Evolutionary conservation across 2,113 vertebrate genomes (phyloP).

Genomic region (Zosterops japonicus): DNA sequence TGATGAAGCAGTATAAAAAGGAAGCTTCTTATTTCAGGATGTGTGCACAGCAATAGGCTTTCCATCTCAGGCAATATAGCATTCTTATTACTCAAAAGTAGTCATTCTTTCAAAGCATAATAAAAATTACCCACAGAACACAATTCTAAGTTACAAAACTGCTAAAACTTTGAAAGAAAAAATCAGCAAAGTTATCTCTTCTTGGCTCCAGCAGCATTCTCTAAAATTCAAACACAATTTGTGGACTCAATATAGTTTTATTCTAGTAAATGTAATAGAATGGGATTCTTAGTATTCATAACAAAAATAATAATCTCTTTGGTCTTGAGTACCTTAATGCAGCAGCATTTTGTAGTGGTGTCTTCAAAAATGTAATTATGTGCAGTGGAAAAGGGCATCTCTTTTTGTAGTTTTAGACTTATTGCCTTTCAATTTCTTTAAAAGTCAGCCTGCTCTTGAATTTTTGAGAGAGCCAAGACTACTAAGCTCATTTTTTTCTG

Average conservation of each 20-base stretch:
- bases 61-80: conserved; percentile 31
- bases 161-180: neutral
- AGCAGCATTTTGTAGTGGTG: neutral
- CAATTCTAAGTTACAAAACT: neutral
- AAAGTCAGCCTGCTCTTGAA: neutral
- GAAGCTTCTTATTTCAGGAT: neutral
- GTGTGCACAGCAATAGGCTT: neutral
- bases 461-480: neutral
- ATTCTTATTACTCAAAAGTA: conserved; percentile 29
- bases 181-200: neutral
- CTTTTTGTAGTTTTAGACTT: neutral
- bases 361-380: conserved; percentile 13
- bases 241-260: neutral
- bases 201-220: neutral
- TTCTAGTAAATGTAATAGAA: neutral
- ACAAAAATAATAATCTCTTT: neutral
- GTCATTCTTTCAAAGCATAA: conserved; percentile 51
- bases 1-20: neutral
- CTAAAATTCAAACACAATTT: conserved; percentile 18
- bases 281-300: conserved; percentile 28
- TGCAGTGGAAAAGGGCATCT: neutral
- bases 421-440: neutral
- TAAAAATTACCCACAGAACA: conserved; percentile 57
- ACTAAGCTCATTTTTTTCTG: neutral
- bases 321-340: neutral